These are phyloP conservation scores for Thaleichthys pacificus DNA, from an alignment of 2,797 vertebrate genomes.

Conservation along the genomic window DNA sequence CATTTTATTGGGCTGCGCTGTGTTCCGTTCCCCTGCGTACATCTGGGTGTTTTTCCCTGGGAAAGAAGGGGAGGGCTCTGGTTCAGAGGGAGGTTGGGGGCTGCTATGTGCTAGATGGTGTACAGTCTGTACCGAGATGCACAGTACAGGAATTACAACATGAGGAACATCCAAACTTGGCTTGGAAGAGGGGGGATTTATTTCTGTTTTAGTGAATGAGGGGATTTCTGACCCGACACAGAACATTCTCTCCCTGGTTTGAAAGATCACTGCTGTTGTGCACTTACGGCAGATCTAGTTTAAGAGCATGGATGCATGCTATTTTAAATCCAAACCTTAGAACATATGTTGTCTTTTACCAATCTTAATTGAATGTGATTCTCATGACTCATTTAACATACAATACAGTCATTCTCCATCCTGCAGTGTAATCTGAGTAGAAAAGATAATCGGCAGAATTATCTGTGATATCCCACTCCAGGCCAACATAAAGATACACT, in stretches of 20 bases:
- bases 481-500: slow-evolving; percentile 9
- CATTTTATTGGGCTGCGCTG: slow-evolving; percentile 35
- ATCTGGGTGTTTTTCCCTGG: slow-evolving; percentile 21
- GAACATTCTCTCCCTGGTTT: too few species aligned
- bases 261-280: too few species aligned
- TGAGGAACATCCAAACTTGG: neutral
- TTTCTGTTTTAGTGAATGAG: neutral
- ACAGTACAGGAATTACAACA: slow-evolving; percentile 8
- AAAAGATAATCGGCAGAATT: neutral
- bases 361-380: neutral
- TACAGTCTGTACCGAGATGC: slow-evolving; percentile 7
- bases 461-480: neutral
- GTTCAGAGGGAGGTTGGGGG: neutral
- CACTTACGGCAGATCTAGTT: too few species aligned
- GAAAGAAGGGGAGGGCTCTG: slow-evolving; percentile 20
- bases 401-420: neutral
- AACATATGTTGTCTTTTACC: too few species aligned
- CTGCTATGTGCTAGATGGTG: slow-evolving; percentile 31
- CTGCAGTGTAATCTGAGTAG: neutral
- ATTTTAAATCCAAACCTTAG: too few species aligned
- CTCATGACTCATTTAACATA: neutral
- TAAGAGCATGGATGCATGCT: too few species aligned
- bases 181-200: slow-evolving; percentile 10
- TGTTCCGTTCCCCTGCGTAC: slow-evolving; percentile 35
- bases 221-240: neutral